Percentiles rank a stretch among this genome's conserved stretches.
These are phyloP conservation scores for Heliconius hermathena DNA, from an alignment of 1,140 invertebrate genomes.

Conservation along the genomic window DNA sequence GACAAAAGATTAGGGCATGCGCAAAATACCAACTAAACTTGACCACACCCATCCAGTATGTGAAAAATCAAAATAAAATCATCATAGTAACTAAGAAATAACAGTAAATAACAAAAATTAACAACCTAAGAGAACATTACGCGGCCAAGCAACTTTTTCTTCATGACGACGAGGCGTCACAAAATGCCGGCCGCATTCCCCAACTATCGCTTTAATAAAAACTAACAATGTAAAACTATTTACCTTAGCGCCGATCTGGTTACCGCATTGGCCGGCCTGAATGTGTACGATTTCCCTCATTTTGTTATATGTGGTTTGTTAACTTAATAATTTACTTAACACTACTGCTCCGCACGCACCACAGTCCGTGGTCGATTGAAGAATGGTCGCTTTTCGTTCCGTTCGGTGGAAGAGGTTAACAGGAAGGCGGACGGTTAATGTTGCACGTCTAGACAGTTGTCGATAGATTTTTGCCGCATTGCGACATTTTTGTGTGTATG, in stretches of 20 bases:
- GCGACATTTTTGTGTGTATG: conserved; percentile 53
- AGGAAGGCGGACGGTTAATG: conserved; percentile 63
- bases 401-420: conserved; percentile 48
- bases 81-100: not conserved
- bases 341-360: conserved; percentile 79
- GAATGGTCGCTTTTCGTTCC: conserved; percentile 66
- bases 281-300: conserved; percentile 93
- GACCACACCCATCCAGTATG: conserved; percentile 29
- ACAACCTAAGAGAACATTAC: not conserved
- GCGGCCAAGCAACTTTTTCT: conserved; percentile 24
- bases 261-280: conserved; percentile 94
- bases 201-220: conserved; percentile 28
- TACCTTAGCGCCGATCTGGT: conserved; percentile 94
- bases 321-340: conserved; percentile 79
- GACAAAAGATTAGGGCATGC: conserved; percentile 29
- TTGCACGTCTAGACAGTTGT: conserved; percentile 47
- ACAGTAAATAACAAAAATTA: not conserved
- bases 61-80: not conserved
- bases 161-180: conserved; percentile 55
- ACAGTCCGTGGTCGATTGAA: conserved; percentile 75
- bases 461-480: conserved; percentile 74
- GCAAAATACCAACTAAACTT: conserved; percentile 19
- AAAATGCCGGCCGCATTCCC: conserved; percentile 75
- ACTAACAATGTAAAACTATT: conserved; percentile 28
- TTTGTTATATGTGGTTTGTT: conserved; percentile 55